Evolutionary conservation across 2,888 invertebrate genomes (phyloP).

Genomic region (Clanis bilineata): DNA sequence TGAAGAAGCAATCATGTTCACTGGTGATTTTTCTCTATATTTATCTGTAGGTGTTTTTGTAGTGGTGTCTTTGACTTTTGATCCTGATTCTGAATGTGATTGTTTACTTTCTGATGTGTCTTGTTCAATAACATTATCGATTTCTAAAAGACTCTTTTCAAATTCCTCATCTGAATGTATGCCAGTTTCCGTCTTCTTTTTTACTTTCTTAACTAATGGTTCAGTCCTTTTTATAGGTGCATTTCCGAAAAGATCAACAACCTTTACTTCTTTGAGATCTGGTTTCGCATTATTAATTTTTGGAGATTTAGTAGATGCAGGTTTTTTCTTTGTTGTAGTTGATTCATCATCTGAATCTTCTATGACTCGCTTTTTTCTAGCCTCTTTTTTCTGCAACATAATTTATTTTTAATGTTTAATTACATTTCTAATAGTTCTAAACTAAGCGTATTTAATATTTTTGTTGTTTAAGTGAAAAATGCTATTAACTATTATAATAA

Average conservation of each 20-base stretch:
- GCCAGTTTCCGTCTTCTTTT: conserved; percentile 72
- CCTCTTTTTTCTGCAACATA: conserved; percentile 54
- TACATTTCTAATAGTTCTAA: no score
- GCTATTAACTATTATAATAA: no score
- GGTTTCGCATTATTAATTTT: conserved; percentile 42
- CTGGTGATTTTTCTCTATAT: conserved; percentile 16
- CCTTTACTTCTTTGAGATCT: conserved; percentile 63
- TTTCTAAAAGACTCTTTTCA: conserved; percentile 84
- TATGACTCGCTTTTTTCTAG: conserved; percentile 47
- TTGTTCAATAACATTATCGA: conserved; percentile 79
- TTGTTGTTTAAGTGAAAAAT: no score
- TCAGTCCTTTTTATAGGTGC: conserved; percentile 83
- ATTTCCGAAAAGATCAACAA: conserved; percentile 83
- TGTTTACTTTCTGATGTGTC: conserved; percentile 12
- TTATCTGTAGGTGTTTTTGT: conserved; percentile 17
- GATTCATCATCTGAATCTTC: conserved; percentile 69
- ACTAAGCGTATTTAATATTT: no score
- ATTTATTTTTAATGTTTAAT: no score
- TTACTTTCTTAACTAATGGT: conserved; percentile 67
- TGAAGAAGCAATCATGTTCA: conserved; percentile 19
- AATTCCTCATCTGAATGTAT: conserved; percentile 87
- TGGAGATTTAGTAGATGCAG: conserved; percentile 31
- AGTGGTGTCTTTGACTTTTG: conserved; percentile 22
- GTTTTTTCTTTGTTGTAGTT: conserved; percentile 44
- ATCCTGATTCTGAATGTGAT: neutral